A percentile compares a stretch with the other conserved stretches of the same genome.
These are phyloP conservation scores for Sphaeridia pumilis DNA, from an alignment of 2,888 invertebrate genomes.

Conservation along the genomic window DNA sequence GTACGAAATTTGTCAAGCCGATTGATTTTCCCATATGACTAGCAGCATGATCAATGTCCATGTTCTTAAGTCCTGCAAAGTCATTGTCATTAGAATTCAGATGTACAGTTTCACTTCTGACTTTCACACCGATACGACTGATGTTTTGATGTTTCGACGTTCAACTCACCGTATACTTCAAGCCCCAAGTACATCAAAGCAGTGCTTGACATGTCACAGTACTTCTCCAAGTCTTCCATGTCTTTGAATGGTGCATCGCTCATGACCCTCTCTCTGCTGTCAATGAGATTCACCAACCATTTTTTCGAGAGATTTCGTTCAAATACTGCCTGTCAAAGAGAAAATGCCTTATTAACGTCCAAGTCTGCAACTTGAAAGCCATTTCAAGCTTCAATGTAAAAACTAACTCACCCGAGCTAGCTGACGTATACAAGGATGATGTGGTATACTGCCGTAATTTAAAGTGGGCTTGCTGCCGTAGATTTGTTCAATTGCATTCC, in stretches of 20 bases:
- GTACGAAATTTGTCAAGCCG: slow-evolving; percentile 62
- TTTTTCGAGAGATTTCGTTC: slow-evolving; percentile 57
- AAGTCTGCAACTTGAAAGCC: too few relatives aligned
- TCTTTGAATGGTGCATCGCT: slow-evolving; percentile 54
- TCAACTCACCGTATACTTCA: slow-evolving; percentile 47
- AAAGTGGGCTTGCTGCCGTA: slow-evolving; percentile 39
- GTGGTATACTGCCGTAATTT: slow-evolving; percentile 50
- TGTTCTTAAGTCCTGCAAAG: slow-evolving; percentile 49
- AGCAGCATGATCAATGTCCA: slow-evolving; percentile 79
- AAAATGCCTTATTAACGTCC: too few relatives aligned
- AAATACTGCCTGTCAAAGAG: slow-evolving; percentile 48
- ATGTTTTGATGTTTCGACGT: too few relatives aligned
- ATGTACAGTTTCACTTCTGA: too few relatives aligned
- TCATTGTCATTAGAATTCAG: too few relatives aligned
- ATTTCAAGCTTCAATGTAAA: too few relatives aligned
- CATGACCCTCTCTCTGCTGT: slow-evolving; percentile 55
- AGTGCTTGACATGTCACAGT: slow-evolving; percentile 72
- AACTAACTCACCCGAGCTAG: slow-evolving; percentile 49
- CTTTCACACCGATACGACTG: too few relatives aligned
- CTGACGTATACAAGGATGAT: slow-evolving; percentile 73
- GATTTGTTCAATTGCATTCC: slow-evolving; percentile 61
- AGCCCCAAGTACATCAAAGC: slow-evolving; percentile 67
- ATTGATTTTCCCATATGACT: slow-evolving; percentile 91
- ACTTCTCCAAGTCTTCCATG: slow-evolving; percentile 68
- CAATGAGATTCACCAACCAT: slow-evolving; percentile 62